Base-by-base conservation (phyloP, 2,113 vertebrate genomes). In the Crotalus horridus region DNA sequence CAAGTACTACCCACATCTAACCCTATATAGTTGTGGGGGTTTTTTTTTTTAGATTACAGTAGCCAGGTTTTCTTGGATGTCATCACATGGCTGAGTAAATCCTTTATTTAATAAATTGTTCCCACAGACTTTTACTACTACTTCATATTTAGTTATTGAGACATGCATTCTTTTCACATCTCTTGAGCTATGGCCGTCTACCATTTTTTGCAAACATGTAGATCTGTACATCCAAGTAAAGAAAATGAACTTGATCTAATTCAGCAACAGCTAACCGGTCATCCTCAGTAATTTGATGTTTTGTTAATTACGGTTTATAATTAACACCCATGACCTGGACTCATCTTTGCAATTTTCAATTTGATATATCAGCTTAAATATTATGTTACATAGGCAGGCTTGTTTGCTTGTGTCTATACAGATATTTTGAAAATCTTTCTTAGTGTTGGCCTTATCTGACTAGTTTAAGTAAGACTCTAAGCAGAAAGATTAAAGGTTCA, bases 401-500 rank as follows among this genome's bases (percentile, higher is more conserved):
- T 55, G 51, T 43, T 54, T 29, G 8, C 29, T 20, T 23, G 24
- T 69, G 91, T 43, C 20, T 58, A 53, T 23, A 93, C 87, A n/a
- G 29, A 2, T 93, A 26, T 95, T 94, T 95, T 88, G 15, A 91
- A 85, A 93, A 87, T 88, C 39, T 81, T 23, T 51, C 93, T 6
- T 48, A 88, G 51, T 33, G 81, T 17, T 95, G 94, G 92, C 94
- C 93, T 91, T 0, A 93, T 21, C 17, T 24, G 89, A 90, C 85
- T 92, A 54, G 74, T 91, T 59, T 58, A 90, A 94, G 88, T 33
- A 89, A 93, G 81, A 39, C 51, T 9, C 53, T 93, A 96, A 96
- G 39, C 87, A 46, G n/a, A 86, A 96, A 94, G 95, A 95, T 96
- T 93, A 94, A 91, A 91, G 56, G 85, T 43, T 90, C 91, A 17